Conservation (phyloP, 2,888 invertebrate species). For the Caenorhabditis panamensis region DNA sequence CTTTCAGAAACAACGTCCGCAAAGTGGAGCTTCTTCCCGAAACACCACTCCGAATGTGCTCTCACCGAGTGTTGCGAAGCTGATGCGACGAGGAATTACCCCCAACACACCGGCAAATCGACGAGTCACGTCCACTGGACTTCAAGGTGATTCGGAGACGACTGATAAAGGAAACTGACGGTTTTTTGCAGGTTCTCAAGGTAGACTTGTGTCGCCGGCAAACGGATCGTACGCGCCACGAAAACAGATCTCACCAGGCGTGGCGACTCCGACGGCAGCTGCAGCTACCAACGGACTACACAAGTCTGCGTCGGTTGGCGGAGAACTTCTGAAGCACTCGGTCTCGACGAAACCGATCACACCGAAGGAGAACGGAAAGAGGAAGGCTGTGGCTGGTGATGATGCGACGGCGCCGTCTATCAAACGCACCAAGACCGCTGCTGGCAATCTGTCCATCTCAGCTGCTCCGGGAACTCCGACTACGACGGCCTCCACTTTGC, state of each 20-base stretch:
- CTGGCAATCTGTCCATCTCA: conserved; percentile 50
- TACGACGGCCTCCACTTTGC: conserved; percentile 13
- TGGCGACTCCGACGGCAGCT: conserved; percentile 28
- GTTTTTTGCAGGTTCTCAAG: conserved; percentile 48
- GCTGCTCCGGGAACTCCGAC: conserved; percentile 31
- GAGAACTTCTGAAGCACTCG: conserved; percentile 63
- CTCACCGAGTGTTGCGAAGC: conserved; percentile 74
- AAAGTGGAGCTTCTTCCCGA: conserved; percentile 71
- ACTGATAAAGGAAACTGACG: background rate
- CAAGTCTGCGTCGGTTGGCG: conserved; percentile 72
- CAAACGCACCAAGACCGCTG: conserved; percentile 70
- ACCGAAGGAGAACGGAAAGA: conserved; percentile 66
- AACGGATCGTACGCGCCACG: conserved; percentile 71
- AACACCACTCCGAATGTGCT: conserved; percentile 76
- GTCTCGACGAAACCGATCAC: conserved; percentile 28
- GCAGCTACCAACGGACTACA: conserved; percentile 53
- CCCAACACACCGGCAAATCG: conserved; percentile 73
- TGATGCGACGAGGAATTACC: conserved; percentile 72
- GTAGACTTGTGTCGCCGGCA: conserved; percentile 68
- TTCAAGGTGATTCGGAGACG: conserved; percentile 28
- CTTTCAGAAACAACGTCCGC: conserved; percentile 46
- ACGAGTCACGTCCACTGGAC: conserved; percentile 68
- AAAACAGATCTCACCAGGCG: conserved; percentile 56
- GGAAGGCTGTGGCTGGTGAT: conserved; percentile 65
- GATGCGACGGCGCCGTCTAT: conserved; percentile 33